Evolutionary conservation across 2,888 invertebrate species (phyloP).

Genomic region (Saturnia pavonia): DNA sequence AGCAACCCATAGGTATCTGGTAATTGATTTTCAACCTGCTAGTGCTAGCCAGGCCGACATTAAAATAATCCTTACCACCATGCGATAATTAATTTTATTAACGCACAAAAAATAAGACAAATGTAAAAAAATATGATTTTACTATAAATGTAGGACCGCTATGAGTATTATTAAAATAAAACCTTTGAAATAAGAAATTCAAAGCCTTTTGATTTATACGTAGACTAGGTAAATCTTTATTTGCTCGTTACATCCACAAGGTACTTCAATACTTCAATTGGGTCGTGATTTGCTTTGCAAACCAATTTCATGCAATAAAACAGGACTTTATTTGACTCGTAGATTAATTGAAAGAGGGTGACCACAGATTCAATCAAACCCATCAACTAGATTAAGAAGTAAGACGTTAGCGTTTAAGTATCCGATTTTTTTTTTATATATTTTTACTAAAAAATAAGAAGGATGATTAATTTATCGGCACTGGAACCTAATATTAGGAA

Average conservation of each 20-base stretch:
- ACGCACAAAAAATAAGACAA: too few species aligned
- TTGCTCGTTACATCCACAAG: slow-evolving; percentile 32
- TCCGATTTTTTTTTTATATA: background rate
- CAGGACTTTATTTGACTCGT: slow-evolving; percentile 46
- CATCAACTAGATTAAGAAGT: slow-evolving; percentile 30
- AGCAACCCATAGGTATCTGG: too few species aligned
- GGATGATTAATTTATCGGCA: too few species aligned
- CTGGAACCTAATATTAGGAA: too few species aligned
- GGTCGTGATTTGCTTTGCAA: slow-evolving; percentile 48
- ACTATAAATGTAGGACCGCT: too few species aligned
- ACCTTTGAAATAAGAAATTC: background rate
- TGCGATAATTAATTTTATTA: too few species aligned
- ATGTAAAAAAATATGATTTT: too few species aligned
- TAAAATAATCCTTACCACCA: too few species aligned
- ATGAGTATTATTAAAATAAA: too few species aligned
- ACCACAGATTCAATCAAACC: slow-evolving; percentile 49
- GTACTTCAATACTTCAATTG: slow-evolving; percentile 45
- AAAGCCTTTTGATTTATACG: background rate
- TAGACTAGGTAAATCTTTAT: background rate
- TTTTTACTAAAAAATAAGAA: too few species aligned
- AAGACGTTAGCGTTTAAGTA: slow-evolving; percentile 25
- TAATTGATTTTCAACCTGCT: too few species aligned
- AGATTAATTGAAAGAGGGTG: slow-evolving; percentile 62
- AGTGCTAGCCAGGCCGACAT: too few species aligned
- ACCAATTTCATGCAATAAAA: slow-evolving; percentile 49